Conservation (phyloP, 1,140 invertebrate species). For the Sminthurinus signatus region DNA sequence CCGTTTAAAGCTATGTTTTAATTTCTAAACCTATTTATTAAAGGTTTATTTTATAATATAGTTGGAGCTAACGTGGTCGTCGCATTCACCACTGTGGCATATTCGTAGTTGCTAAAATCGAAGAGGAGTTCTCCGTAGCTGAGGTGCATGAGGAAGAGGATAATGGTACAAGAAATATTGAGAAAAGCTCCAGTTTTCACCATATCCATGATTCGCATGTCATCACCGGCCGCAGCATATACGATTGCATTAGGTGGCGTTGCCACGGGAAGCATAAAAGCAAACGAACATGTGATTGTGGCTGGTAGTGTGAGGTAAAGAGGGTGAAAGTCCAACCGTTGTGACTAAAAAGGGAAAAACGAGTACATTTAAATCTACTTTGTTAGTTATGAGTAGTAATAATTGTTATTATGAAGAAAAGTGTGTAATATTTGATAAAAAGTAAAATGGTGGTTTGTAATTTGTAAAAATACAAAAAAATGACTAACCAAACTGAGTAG, state of each 20-base stretch:
- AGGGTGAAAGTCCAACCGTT: conserved; percentile 65
- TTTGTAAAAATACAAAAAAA: neutral
- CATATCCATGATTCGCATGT: conserved; percentile 50
- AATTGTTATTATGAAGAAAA: no score
- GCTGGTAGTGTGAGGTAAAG: conserved; percentile 81
- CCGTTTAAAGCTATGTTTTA: no score
- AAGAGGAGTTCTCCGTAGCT: conserved; percentile 32
- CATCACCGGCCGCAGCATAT: conserved; percentile 22
- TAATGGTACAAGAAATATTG: conserved; percentile 25
- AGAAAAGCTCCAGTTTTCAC: conserved; percentile 27
- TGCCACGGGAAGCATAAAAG: conserved; percentile 61
- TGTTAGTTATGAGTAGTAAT: neutral
- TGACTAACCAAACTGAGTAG: conserved; percentile 63
- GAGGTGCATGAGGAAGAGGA: conserved; percentile 25
- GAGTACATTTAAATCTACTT: neutral
- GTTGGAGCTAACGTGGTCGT: no score
- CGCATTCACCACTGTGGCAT: neutral
- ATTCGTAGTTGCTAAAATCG: conserved; percentile 27
- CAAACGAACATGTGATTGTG: conserved; percentile 67
- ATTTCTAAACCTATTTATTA: no score
- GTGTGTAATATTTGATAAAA: no score
- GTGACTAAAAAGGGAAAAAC: conserved; percentile 48
- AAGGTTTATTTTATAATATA: no score
- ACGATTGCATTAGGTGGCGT: conserved; percentile 84
- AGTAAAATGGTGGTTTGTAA: neutral